phyloP scores from a whole-genome alignment of 2,113 vertebrate genomes.

The Myanophis thanlyinensis region DNA sequence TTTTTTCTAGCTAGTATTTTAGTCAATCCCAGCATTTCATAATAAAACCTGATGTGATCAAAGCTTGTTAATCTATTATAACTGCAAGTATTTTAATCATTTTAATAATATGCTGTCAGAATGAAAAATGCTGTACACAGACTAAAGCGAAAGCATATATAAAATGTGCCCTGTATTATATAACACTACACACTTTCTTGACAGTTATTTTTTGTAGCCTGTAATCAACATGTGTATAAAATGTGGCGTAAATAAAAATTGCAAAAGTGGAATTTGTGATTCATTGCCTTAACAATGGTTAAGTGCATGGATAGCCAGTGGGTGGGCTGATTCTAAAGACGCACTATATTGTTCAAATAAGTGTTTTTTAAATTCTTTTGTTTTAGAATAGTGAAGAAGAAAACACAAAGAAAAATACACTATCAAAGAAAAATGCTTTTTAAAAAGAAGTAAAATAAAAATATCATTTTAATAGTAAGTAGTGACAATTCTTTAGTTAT shows the following conservation, averaged over 20 bases:
- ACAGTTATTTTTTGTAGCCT: constrained; percentile 85
- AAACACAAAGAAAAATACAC: not conserved
- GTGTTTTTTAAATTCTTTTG: not conserved
- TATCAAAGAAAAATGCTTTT: not conserved
- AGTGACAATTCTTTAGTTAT: not conserved
- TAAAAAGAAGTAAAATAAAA: not conserved
- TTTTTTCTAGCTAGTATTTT: constrained; percentile 74
- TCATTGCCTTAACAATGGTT: not conserved
- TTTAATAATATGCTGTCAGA: constrained; percentile 71
- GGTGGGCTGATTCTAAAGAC: not conserved
- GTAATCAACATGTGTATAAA: constrained; percentile 90
- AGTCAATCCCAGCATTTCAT: constrained; percentile 73
- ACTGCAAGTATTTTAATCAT: constrained; percentile 80
- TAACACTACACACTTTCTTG: constrained; percentile 93
- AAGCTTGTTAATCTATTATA: constrained; percentile 78
- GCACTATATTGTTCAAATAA: not conserved
- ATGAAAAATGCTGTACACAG: constrained; percentile 70
- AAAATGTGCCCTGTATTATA: constrained; percentile 94
- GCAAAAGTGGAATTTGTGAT: constrained; percentile 43
- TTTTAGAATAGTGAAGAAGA: not conserved
- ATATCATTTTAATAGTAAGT: not conserved
- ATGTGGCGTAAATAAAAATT: constrained; percentile 89
- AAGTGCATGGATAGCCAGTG: not conserved
- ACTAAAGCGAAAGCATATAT: constrained; percentile 76
- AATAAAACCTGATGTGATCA: constrained; percentile 76